Conservation (phyloP, 1,140 invertebrate genomes). For the Drosophila quadrilineata region DNA sequence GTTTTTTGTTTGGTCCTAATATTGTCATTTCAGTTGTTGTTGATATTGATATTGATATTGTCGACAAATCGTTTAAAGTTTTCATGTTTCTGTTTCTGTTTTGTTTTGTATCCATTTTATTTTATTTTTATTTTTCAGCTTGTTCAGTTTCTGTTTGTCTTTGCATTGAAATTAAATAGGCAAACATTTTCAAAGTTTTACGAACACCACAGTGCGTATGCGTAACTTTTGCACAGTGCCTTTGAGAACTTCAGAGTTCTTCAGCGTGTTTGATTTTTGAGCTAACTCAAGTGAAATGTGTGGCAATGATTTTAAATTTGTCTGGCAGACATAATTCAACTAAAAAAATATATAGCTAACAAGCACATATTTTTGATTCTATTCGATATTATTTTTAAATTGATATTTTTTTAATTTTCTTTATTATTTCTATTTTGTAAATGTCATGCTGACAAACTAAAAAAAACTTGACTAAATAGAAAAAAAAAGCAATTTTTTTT, state of each 20-base stretch:
- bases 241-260: background rate
- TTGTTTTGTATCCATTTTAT: constrained; percentile 8
- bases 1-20: constrained; percentile 2
- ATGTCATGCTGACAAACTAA: too few species aligned
- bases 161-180: constrained; percentile 22
- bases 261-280: background rate
- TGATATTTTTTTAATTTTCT: too few species aligned
- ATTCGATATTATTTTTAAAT: too few species aligned
- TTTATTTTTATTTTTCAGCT: background rate
- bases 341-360: too few species aligned
- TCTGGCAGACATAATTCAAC: too few species aligned
- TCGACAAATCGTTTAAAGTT: constrained; percentile 44
- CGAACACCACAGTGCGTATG: constrained; percentile 3
- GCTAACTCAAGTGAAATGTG: too few species aligned
- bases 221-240: background rate
- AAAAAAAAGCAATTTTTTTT: too few species aligned
- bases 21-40: constrained; percentile 17
- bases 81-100: constrained; percentile 16
- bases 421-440: too few species aligned
- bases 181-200: constrained; percentile 18
- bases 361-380: too few species aligned
- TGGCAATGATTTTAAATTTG: too few species aligned
- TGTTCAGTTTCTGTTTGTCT: background rate
- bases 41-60: constrained; percentile 32
- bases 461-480: too few species aligned